Evolutionary conservation across 1,140 invertebrate species (phyloP).

Genomic region (Pachyrhynchus sulphureomaculatus): DNA sequence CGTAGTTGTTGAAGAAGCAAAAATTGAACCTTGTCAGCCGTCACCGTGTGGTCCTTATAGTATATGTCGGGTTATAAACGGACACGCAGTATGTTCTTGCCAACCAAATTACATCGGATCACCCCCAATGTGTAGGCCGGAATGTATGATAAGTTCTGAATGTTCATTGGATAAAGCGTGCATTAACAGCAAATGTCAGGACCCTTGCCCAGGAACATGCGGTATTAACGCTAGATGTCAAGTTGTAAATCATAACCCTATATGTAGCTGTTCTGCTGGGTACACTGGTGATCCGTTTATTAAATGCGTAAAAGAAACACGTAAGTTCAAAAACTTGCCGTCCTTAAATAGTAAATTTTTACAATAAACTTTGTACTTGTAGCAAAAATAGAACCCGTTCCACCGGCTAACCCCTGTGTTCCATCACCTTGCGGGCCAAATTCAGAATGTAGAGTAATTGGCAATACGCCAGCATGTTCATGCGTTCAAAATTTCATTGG

Average conservation of each 20-base stretch:
- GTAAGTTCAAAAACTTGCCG: slow-evolving; percentile 50
- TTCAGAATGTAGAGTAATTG: slow-evolving; percentile 61
- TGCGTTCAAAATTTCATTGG: slow-evolving; percentile 61
- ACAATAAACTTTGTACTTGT: neutral
- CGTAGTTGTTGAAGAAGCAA: slow-evolving; percentile 52
- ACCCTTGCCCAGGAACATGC: slow-evolving; percentile 66
- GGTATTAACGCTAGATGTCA: slow-evolving; percentile 70
- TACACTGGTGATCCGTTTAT: slow-evolving; percentile 75
- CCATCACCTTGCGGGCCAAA: slow-evolving; percentile 69
- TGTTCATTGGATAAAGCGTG: slow-evolving; percentile 62
- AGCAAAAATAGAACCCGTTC: slow-evolving; percentile 46
- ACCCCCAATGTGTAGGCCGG: slow-evolving; percentile 64
- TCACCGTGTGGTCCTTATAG: slow-evolving; percentile 73
- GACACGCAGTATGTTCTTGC: slow-evolving; percentile 67
- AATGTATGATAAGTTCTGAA: slow-evolving; percentile 63
- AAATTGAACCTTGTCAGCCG: slow-evolving; percentile 64
- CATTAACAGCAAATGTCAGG: slow-evolving; percentile 60
- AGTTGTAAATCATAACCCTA: slow-evolving; percentile 66
- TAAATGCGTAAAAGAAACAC: slow-evolving; percentile 59
- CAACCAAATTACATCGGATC: slow-evolving; percentile 60
- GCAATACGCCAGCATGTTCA: slow-evolving; percentile 62
- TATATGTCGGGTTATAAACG: slow-evolving; percentile 59
- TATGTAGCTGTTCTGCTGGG: slow-evolving; percentile 65
- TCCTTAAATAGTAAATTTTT: too few relatives aligned
- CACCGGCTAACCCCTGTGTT: slow-evolving; percentile 57